These are phyloP conservation scores for Prionace glauca DNA, from an alignment of 2,797 vertebrate genomes.

Conservation along the genomic window DNA sequence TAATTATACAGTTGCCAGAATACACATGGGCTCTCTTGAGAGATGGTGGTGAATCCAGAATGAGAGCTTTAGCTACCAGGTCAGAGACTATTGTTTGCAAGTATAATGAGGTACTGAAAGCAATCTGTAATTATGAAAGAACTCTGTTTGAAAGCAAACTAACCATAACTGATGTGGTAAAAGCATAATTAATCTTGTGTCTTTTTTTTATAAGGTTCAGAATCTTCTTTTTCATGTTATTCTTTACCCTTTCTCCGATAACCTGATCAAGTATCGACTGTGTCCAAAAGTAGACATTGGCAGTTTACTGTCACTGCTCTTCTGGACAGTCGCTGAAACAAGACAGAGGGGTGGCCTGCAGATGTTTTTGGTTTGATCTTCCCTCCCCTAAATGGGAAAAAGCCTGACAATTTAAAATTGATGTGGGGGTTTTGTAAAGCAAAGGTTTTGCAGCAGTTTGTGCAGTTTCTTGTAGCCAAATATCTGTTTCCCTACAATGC, in stretches of 20 bases:
- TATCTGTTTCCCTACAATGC: not conserved
- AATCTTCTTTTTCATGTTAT: not conserved
- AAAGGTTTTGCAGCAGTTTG: too few relatives aligned
- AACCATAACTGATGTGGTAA: constrained; percentile 41
- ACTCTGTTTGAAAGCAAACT: constrained; percentile 44
- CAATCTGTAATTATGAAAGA: constrained; percentile 41
- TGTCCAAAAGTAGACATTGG: not conserved
- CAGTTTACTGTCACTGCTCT: not conserved
- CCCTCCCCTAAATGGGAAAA: not conserved
- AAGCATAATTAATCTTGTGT: not conserved
- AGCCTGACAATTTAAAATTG: not conserved
- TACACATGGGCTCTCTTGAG: constrained; percentile 27
- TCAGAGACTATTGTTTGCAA: constrained; percentile 42
- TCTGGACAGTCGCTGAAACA: not conserved
- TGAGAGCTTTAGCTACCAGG: constrained; percentile 36
- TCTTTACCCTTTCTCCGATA: not conserved
- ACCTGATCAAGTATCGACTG: not conserved
- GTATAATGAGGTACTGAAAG: constrained; percentile 42
- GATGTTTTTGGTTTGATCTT: not conserved
- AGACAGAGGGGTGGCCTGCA: not conserved
- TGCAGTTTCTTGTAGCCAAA: too few relatives aligned
- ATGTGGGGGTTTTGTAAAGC: too few relatives aligned
- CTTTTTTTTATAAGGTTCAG: not conserved
- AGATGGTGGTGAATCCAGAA: constrained; percentile 34
- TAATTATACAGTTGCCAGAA: constrained; percentile 41